Conservation (phyloP, 2,888 invertebrate species). For the Meteorus cinctellus region DNA sequence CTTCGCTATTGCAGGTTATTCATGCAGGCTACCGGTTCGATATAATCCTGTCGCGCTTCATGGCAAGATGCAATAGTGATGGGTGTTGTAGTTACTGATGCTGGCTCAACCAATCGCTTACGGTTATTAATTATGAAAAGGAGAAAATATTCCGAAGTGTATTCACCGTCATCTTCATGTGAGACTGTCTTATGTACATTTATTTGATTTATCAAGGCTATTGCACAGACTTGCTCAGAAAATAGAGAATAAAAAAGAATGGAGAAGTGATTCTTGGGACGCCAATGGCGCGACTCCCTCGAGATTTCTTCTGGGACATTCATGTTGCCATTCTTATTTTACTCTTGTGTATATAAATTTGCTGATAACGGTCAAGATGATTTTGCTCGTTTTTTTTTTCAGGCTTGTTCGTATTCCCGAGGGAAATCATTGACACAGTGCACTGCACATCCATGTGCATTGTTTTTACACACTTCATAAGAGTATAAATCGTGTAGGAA, state of each 20-base stretch:
- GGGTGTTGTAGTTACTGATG: neutral
- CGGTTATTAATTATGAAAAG: conserved; percentile 44
- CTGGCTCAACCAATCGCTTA: conserved; percentile 18
- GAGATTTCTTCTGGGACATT: conserved; percentile 21
- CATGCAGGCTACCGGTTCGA: conserved; percentile 41
- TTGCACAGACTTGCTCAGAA: neutral
- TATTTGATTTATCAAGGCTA: conserved; percentile 26
- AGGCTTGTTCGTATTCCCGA: neutral
- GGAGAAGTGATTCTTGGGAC: conserved; percentile 11
- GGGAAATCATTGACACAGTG: conserved; percentile 29
- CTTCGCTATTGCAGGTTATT: conserved; percentile 36
- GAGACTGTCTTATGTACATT: conserved; percentile 2
- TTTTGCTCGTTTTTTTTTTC: neutral
- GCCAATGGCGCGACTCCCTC: conserved; percentile 33
- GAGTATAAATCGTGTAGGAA: too few species aligned
- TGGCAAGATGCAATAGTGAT: neutral
- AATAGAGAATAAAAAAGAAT: conserved; percentile 1
- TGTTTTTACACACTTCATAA: too few species aligned
- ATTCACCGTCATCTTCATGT: neutral
- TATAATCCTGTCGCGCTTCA: conserved; percentile 24
- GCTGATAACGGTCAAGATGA: conserved; percentile 6
- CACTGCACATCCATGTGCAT: too few species aligned
- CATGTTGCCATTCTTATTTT: conserved; percentile 2
- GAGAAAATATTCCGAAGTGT: conserved; percentile 20
- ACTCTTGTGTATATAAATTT: conserved; percentile 10